These are phyloP conservation scores for Ailurus styani DNA, from an alignment of 2,113 vertebrate genomes.

Conservation along the genomic window DNA sequence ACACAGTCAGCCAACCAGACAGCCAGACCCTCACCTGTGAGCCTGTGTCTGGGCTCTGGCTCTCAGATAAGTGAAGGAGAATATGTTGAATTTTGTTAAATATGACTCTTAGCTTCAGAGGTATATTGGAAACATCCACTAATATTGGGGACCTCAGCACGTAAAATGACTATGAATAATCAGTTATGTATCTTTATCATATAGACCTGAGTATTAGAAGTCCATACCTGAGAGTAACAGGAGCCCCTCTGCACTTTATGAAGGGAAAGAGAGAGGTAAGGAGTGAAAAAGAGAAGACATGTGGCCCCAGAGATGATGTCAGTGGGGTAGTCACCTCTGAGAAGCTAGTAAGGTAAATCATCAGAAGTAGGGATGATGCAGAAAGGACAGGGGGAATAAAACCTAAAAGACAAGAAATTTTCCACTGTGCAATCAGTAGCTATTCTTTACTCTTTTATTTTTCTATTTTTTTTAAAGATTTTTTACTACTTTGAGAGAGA, in stretches of 20 bases:
- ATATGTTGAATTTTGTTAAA: not conserved
- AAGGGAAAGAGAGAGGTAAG: not conserved
- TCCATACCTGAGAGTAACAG: not conserved
- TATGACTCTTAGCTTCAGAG: not conserved
- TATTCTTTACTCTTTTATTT: not conserved
- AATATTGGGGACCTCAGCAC: not conserved
- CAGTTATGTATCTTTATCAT: not conserved
- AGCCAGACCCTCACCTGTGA: not conserved
- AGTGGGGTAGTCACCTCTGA: not conserved
- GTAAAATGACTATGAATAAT: not conserved
- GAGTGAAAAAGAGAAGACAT: not conserved
- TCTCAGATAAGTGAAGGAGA: not conserved
- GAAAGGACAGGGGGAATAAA: not conserved
- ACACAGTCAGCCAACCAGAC: not conserved
- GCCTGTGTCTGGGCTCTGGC: not conserved
- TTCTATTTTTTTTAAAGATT: not conserved
- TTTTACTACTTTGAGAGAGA: not conserved
- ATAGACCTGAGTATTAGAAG: not conserved
- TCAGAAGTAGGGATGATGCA: not conserved
- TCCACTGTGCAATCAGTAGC: not conserved
- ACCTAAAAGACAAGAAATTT: not conserved
- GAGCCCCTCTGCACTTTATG: not conserved
- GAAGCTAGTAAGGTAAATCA: not conserved
- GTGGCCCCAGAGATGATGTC: not conserved
- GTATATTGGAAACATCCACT: not conserved